Evolutionary conservation across 2,888 invertebrate species (phyloP), one percentile per base, ranked within the genome.

Genomic region (Galerucella calmariensis): DNA sequence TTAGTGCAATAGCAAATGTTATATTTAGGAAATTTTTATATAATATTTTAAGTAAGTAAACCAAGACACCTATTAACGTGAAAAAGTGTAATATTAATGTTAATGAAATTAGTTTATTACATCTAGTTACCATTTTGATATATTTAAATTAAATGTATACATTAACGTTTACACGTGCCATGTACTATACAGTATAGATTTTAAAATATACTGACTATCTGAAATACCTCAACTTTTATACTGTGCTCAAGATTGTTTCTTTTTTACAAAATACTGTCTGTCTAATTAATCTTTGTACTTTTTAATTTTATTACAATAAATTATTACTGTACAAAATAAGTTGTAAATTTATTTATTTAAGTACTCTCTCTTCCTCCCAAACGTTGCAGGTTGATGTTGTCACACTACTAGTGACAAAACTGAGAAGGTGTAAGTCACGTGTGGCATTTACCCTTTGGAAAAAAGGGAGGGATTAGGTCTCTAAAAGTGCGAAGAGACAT

Each of bases 181-280:
- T 78, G 78, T 78, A 75, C 76, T 78, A 74, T 75, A 75, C 74
- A 77, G 72, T 74, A 77, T 77, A 74, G 75, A 73, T 76, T 48
- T 71, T 75, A 72, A 69, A 65, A 73, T 73, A 20, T 20, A 77
- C 61, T 72, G 74, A 73, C 56, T 75, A 74, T 77, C 74, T 77
- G 73, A 78, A 78, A 78, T 78, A 78, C 78, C 78, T 78, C 78
- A 78, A 75, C 69, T 78, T 77, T 77, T 77, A 77, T 78, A 78
- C 70, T 78, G 63, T 75, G 78, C 78, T 78, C 78, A 78, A 77
- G 73, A 78, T 77, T 75, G 72, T 75, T 77, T 77, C 76, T 77
- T 77, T 78, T 78, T 74, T 78, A 78, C 72, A 70, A 77, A 75
- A 73, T 68, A 73, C 75, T 74, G 72, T 74, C 74, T 75, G 72